A percentile compares a stretch with the other conserved stretches of the same genome.
Evolutionary conservation across 2,113 vertebrate genomes (phyloP).

Genomic region (Nestor notabilis): DNA sequence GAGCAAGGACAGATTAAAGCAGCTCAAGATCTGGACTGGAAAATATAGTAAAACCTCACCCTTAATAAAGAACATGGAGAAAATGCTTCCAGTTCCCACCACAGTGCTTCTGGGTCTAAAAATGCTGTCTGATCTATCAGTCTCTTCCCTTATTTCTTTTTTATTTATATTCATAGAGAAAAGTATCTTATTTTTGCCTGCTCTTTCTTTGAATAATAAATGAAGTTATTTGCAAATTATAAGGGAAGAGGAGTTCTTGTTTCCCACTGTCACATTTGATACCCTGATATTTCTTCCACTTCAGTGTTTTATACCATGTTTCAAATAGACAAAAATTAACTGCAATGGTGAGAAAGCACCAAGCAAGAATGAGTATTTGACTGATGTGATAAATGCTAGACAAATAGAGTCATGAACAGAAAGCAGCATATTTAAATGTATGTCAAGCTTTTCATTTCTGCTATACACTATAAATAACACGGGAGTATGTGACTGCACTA

Average conservation of each 20-base stretch:
- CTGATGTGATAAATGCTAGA: not conserved
- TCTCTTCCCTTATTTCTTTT: no score
- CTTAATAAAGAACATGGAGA: not conserved
- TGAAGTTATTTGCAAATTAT: not conserved
- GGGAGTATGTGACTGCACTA: not conserved
- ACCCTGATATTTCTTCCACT: not conserved
- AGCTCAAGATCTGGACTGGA: not conserved
- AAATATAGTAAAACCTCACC: not conserved
- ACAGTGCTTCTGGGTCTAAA: not conserved
- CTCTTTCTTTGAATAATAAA: not conserved
- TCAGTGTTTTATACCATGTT: not conserved
- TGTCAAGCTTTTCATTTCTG: not conserved
- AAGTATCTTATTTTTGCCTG: not conserved
- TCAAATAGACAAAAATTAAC: not conserved
- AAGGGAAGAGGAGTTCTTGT: not conserved
- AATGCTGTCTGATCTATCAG: not conserved
- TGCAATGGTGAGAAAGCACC: not conserved
- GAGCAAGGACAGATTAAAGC: not conserved
- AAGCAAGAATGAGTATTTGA: not conserved
- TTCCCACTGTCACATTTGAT: not conserved
- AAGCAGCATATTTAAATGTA: not conserved
- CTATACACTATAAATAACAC: not conserved
- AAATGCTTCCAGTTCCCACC: not conserved
- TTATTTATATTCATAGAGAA: not conserved
- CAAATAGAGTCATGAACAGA: not conserved